Evolutionary conservation across 2,797 vertebrate species (phyloP), one percentile per base, ranked within the genome.

Genomic region (Ctenopoma multispine): DNA sequence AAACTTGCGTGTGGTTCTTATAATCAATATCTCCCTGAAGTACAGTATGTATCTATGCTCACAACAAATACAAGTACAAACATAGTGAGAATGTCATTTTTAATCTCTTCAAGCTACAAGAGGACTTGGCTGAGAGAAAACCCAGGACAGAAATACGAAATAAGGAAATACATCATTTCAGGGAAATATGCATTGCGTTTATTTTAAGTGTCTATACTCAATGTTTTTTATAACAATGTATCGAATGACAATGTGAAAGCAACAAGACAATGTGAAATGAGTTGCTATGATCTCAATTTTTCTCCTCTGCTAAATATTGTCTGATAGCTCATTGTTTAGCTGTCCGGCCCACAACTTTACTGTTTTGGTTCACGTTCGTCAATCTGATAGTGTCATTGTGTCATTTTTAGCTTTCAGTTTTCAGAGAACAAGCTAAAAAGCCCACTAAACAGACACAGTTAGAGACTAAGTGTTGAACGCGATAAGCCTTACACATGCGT

Each of bases 91-190:
- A 23, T 13, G 17, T 29, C 24, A 48, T n/a, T n/a, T 49, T 29
- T 31, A 15, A 53, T 34, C 14, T 31, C 46, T 46, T 60, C 31
- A 57, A 29, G 24, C 23, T 51, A 24, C 20, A 31, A 58, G 21
- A 60, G 21, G 13, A 31, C 50, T 40, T 15, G 34, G 49, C 24
- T 38, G 50, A 55, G 21, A 27, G 41, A 66, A n/a, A 60, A 67
- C n/a, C n/a, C n/a, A n/a, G n/a, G n/a, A n/a, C n/a, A n/a, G n/a
- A n/a, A n/a, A n/a, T n/a, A n/a, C n/a, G n/a, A n/a, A n/a, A n/a
- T n/a, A n/a, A n/a, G n/a, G n/a, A 20, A 58, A 31, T 31, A 31
- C 29, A 31, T 31, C 1, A 31, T 31, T 31, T 31, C 29, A 31
- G 29, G 29, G 5, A 31, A 31, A 7, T 31, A 31, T 6, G n/a